These are phyloP conservation scores for Arenicola marina DNA, from an alignment of 2,888 invertebrate genomes.

Conservation along the genomic window DNA sequence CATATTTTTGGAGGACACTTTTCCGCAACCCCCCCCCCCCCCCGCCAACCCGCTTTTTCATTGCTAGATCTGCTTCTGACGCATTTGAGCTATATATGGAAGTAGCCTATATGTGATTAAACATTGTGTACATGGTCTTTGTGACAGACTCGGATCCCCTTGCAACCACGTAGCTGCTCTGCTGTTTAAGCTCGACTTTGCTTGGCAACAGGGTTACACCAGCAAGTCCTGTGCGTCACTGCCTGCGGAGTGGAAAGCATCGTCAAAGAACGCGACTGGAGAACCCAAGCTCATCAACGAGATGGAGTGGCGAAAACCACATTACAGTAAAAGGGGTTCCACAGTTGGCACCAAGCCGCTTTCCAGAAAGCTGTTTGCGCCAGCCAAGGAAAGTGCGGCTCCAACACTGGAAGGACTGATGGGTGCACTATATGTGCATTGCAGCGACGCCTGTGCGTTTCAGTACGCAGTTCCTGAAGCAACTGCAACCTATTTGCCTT, in stretches of 20 bases:
- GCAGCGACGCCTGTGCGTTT: not conserved
- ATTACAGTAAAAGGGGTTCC: not conserved
- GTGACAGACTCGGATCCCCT: constrained; percentile 1
- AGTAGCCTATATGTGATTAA: not conserved
- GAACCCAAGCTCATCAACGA: not conserved
- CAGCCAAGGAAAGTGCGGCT: not conserved
- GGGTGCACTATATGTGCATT: not conserved
- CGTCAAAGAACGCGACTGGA: not conserved
- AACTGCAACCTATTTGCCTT: not conserved
- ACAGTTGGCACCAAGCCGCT: not conserved
- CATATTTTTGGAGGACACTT: too few relatives aligned
- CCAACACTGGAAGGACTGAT: not conserved
- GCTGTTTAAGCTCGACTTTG: constrained; percentile 8
- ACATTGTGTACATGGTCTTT: not conserved
- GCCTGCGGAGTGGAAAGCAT: not conserved
- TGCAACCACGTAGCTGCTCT: constrained; percentile 14
- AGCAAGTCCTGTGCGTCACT: not conserved
- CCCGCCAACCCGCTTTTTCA: too few relatives aligned
- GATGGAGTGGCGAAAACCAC: not conserved
- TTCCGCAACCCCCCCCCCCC: too few relatives aligned
- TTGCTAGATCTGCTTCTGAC: not conserved
- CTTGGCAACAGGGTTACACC: constrained; percentile 4
- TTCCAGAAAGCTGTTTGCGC: not conserved
- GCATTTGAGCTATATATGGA: not conserved
- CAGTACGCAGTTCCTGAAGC: not conserved